Evolutionary conservation across 2,113 vertebrate genomes (phyloP).

Genomic region (Hystrix cristata): DNA sequence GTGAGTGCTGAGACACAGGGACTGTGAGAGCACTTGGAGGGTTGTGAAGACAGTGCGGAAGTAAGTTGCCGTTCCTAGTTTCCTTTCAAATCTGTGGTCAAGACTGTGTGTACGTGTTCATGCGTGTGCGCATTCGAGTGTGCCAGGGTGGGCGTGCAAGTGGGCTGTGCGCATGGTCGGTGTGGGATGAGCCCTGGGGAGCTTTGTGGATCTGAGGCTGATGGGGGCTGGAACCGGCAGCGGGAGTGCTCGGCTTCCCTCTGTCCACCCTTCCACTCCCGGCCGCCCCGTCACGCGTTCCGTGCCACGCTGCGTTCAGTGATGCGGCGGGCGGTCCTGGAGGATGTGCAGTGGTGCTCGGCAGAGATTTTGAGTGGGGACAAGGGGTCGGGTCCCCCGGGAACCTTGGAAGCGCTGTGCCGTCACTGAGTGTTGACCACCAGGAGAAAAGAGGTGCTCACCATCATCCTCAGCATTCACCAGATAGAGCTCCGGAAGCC

Average conservation of each 20-base stretch:
- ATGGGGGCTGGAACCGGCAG: not conserved
- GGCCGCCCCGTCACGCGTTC: not conserved
- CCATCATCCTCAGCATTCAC: slow-evolving; percentile 77
- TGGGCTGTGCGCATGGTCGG: not conserved
- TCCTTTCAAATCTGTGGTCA: not conserved
- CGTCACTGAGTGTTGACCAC: not conserved
- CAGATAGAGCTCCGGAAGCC: slow-evolving; percentile 83
- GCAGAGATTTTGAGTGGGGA: not conserved
- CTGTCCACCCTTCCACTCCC: too few relatives aligned
- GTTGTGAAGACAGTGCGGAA: not conserved
- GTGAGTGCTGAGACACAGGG: not conserved
- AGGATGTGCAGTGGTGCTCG: not conserved
- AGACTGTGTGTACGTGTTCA: not conserved
- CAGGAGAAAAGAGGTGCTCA: slow-evolving; percentile 67
- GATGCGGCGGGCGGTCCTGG: not conserved
- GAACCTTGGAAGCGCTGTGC: not conserved
- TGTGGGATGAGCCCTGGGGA: not conserved
- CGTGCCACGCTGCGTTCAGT: not conserved
- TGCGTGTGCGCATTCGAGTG: not conserved
- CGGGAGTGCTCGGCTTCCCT: not conserved
- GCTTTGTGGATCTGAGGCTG: not conserved
- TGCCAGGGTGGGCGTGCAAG: not conserved
- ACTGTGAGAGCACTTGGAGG: not conserved
- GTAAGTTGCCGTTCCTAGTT: not conserved
- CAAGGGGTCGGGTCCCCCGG: not conserved